Base-by-base conservation (phyloP, 2,888 invertebrate species). In the Melolontha melolontha region DNA sequence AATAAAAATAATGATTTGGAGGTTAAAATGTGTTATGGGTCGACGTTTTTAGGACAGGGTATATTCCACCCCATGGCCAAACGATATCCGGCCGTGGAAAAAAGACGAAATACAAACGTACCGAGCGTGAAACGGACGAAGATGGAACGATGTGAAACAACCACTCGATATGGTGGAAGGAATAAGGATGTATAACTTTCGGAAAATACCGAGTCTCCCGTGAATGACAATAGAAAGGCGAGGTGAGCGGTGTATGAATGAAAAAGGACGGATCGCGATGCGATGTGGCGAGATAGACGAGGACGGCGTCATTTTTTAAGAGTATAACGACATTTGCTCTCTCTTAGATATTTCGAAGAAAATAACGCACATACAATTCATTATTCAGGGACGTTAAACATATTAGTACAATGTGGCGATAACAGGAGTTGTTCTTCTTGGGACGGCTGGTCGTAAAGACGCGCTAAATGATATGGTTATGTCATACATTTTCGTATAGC, bases 41-140 rank as follows among this genome's bases (percentile, higher is more conserved):
- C 55, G 44, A 70, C 66, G 68, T 71, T 71, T 71, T 71, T 64
- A 69, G 71, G n/a, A 66, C 66, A 67, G 54, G 66, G 63, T 63
- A 64, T 71, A 71, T 54, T 40, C 55, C 34, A 73, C 73, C 73
- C 72, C 69, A 70, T 73, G 69, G 71, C 71, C 71, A 71, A 68
- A 71, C 68, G 70, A 74, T 75, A 75, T 75, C 75, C 75, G 74
- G 70, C 69, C 47, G 49, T 34, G 59, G 66, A 64, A 67, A 65
- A 67, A 54, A 42, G 67, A 67, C 63, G 42, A 34, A 27, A 41
- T 17, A 44, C 12, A 44, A 42, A 11, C 10, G 10, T 42, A n/a
- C 10, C n/a, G 22, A 14, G n/a, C 39, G 22, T 17, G 40, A 14
- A 39, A 41, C 4, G 10, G 54, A 64, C 44, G 52, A 11, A 51